A percentile compares a stretch with the other conserved stretches of the same genome.
Conservation (phyloP, 2,113 vertebrate species). For the Amphilophus citrinellus region DNA sequence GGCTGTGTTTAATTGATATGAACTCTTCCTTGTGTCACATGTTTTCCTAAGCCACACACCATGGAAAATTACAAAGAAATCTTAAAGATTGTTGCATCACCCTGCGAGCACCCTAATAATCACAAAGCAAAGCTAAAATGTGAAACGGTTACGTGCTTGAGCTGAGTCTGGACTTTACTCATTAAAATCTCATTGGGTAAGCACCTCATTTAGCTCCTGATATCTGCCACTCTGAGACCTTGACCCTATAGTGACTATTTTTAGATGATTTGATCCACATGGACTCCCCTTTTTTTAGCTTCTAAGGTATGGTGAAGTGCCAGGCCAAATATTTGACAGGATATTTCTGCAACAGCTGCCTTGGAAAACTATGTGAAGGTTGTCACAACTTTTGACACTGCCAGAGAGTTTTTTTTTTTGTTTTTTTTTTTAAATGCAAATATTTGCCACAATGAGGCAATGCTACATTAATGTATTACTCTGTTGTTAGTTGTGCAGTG, state of each 20-base stretch:
- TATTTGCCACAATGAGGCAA: background rate
- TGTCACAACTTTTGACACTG: background rate
- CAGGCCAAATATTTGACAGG: slow-evolving; percentile 66
- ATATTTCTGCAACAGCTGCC: slow-evolving; percentile 41
- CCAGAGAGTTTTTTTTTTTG: background rate
- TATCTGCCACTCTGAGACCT: slow-evolving; percentile 33
- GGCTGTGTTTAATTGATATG: slow-evolving; percentile 4
- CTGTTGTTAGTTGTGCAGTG: background rate
- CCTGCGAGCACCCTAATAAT: background rate
- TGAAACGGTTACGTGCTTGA: slow-evolving; percentile 12
- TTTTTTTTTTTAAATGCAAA: background rate
- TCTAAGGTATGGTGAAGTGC: slow-evolving; percentile 26
- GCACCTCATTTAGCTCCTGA: slow-evolving; percentile 33
- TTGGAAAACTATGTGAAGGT: slow-evolving; percentile 15
- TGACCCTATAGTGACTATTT: slow-evolving; percentile 74
- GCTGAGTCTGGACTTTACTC: slow-evolving; percentile 45
- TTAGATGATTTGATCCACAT: slow-evolving; percentile 71
- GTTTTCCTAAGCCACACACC: background rate
- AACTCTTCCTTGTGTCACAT: background rate
- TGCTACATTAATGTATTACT: background rate
- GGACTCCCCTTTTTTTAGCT: slow-evolving; percentile 40
- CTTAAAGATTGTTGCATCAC: background rate
- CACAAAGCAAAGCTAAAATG: background rate
- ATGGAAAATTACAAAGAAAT: slow-evolving; percentile 22
- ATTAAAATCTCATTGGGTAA: slow-evolving; percentile 2